phyloP scores from a whole-genome alignment of 2,797 vertebrate genomes.

The Adrianichthys oophorus region DNA sequence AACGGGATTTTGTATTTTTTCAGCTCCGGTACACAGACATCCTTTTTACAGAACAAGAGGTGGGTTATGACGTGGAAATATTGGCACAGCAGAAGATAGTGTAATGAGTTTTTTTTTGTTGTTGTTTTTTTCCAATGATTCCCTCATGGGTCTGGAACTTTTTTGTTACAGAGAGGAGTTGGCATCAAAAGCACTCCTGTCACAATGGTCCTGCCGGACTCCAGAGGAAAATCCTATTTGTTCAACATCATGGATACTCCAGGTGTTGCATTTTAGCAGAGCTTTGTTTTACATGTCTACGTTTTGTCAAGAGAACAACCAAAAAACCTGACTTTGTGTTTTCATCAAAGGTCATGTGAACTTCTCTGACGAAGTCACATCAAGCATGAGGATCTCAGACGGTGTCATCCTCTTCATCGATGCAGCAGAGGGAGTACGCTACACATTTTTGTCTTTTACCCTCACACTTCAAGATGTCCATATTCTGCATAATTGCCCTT shows the following conservation, averaged over 20 bases:
- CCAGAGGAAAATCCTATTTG: conserved; percentile 96
- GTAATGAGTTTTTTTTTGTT: background rate
- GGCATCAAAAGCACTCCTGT: conserved; percentile 98
- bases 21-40: conserved; percentile 98
- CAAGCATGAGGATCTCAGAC: conserved; percentile 93
- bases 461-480: background rate
- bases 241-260: conserved; percentile 99
- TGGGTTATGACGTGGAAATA: conserved; percentile 54
- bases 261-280: conserved; percentile 71
- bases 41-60: conserved; percentile 98
- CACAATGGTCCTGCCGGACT: conserved; percentile 95
- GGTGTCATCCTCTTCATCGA: conserved; percentile 97
- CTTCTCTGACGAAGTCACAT: conserved; percentile 97
- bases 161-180: conserved; percentile 86
- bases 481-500: background rate
- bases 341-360: conserved; percentile 89
- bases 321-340: background rate
- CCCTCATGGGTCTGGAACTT: background rate
- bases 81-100: background rate
- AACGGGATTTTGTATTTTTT: conserved; percentile 21
- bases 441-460: too few species aligned
- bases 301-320: background rate
- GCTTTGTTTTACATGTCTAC: background rate
- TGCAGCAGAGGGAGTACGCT: conserved; percentile 94
- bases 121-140: background rate